These are phyloP conservation scores for Lytechinus variegatus DNA, from an alignment of 35 echinoderm and acorn worm genomes.

Conservation along the genomic window DNA sequence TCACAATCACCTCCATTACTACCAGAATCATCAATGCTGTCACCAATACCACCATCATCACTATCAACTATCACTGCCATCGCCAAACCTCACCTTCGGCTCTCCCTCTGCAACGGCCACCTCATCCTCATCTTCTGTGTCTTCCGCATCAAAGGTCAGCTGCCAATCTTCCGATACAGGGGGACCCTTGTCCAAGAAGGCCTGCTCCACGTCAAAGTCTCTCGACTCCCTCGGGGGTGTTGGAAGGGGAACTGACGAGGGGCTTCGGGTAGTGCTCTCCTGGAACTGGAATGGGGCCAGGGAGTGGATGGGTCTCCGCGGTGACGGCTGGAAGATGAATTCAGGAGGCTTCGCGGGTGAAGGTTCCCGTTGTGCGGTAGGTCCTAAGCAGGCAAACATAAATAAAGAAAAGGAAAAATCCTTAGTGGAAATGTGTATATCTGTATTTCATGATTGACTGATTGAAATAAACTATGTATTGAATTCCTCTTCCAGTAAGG, in stretches of 20 bases:
- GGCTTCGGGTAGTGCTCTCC: not conserved
- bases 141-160: conserved; percentile 33
- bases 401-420: not conserved
- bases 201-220: conserved; percentile 33
- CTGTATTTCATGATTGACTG: too few relatives aligned
- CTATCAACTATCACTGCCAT: not conserved
- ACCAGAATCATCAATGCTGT: not conserved
- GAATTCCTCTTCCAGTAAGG: too few relatives aligned
- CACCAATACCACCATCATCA: not conserved
- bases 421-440: too few relatives aligned
- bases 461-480: too few relatives aligned
- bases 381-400: not conserved
- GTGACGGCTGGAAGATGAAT: conserved; percentile 42
- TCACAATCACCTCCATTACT: not conserved
- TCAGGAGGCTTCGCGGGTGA: not conserved
- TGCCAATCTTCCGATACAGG: not conserved
- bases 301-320: conserved; percentile 24
- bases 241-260: not conserved
- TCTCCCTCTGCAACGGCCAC: not conserved
- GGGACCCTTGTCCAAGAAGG: conserved; percentile 33
- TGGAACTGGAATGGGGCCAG: conserved; percentile 34
- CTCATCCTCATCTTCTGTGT: conserved; percentile 23
- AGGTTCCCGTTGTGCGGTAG: not conserved
- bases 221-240: not conserved
- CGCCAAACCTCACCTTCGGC: not conserved